Evolutionary conservation across 2,797 vertebrate genomes (phyloP).

Genomic region (Gymnodraco acuticeps): DNA sequence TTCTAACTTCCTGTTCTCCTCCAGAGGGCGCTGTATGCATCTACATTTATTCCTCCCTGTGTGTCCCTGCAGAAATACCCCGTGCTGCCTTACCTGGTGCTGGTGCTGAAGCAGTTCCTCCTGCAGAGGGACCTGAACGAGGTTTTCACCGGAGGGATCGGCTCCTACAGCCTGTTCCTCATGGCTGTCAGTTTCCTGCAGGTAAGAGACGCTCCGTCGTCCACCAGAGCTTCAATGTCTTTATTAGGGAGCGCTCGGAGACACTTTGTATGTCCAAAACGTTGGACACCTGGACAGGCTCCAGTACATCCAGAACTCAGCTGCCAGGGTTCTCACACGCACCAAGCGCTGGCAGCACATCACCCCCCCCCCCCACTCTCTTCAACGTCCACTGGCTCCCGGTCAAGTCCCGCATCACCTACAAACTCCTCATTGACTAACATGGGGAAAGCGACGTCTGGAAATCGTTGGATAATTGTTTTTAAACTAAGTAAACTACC

Average conservation of each 20-base stretch:
- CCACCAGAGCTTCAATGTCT: neutral
- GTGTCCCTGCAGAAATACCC: slow-evolving; percentile 91
- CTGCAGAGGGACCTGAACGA: slow-evolving; percentile 98
- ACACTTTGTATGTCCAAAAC: too few relatives aligned
- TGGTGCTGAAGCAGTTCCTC: slow-evolving; percentile 99
- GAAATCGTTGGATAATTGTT: too few relatives aligned
- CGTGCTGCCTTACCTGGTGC: slow-evolving; percentile 95
- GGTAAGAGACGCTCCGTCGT: slow-evolving; percentile 77
- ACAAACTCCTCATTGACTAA: too few relatives aligned
- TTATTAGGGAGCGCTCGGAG: too few relatives aligned
- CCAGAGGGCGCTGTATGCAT: slow-evolving; percentile 8
- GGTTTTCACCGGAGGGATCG: slow-evolving; percentile 98
- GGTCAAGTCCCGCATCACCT: too few relatives aligned
- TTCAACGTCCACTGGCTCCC: too few relatives aligned
- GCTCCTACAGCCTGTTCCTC: slow-evolving; percentile 98
- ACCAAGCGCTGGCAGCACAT: too few relatives aligned
- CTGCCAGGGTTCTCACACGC: too few relatives aligned
- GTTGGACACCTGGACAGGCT: neutral
- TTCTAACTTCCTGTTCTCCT: neutral
- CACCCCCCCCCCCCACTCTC: too few relatives aligned
- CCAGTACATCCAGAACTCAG: too few relatives aligned
- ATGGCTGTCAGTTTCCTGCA: slow-evolving; percentile 99
- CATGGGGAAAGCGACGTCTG: too few relatives aligned
- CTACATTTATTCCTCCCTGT: neutral
- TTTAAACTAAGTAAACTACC: too few relatives aligned